Base-by-base conservation (phyloP, 2,113 vertebrate species). In the Cyprinus carpio region DNA sequence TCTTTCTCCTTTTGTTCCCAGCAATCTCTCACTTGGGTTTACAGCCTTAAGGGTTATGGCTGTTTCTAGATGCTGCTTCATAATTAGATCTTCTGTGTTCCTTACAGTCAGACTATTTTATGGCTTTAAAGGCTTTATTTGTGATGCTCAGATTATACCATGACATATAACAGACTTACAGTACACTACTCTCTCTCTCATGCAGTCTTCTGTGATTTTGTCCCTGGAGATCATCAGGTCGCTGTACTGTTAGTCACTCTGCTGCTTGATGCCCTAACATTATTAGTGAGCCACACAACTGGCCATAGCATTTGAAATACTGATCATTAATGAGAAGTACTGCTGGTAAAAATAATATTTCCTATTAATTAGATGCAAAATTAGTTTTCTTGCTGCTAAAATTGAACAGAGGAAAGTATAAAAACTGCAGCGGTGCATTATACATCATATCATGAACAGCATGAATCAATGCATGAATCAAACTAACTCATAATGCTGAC, bases 81-180 rank as follows among this genome's bases (percentile, higher is more conserved):
- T 71, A 71, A 71, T 71, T 71, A 40, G 20, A 71, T 40, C 31
- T 11, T 69, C 31, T 71, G 67, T 71, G 31, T 67, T 67, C 15
- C 27, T 18, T 16, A 37, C 67, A 37, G 67, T 37, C 34, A 67
- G 1, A 54, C 49, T 51, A 51, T 40, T 72, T 40, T 72, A 72
- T 40, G 20, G 34, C 69, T 72, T 23, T 72, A 40, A 40, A 40
- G 34, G 34, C 34, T 72, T 71, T 71, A 40, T 71, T 71, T 71
- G 20, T 37, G 67, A 71, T 40, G 67, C 67, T 67, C 29, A 72
- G 34, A 72, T 72, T 40, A 72, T 72, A 12, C 31, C 20, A n/a
- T 37, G 69, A 11, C 20, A 71, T 37, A 31, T 65, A 31, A 31
- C 15, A 67, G 15, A 31, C 62, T 31, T 31, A 16, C 3, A 8